Evolutionary conservation across 2,797 vertebrate genomes (phyloP).

Genomic region (Betta splendens): DNA sequence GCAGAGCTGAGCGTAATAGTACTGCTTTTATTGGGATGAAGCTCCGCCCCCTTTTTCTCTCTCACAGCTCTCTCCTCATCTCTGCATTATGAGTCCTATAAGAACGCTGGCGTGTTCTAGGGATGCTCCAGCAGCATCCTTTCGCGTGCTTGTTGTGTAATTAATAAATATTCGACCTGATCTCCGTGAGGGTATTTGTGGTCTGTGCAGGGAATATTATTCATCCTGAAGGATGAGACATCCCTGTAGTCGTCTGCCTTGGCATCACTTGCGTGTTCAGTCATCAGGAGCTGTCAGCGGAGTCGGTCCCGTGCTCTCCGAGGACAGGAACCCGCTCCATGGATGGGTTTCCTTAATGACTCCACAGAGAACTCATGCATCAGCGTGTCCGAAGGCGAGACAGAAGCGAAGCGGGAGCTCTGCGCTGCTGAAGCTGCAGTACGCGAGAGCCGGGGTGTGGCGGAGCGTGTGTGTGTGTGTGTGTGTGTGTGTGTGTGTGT

Average conservation of each 20-base stretch:
- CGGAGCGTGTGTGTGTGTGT: conserved; percentile 39
- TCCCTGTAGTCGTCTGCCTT: conserved; percentile 64
- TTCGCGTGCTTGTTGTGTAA: conserved; percentile 19
- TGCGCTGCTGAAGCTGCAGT: conserved; percentile 53
- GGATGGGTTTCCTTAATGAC: conserved; percentile 73
- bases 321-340: conserved; percentile 70
- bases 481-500: too few relatives aligned
- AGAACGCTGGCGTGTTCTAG: conserved; percentile 18
- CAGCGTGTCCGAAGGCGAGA: conserved; percentile 62
- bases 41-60: conserved; percentile 20
- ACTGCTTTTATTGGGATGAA: conserved; percentile 14
- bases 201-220: conserved; percentile 38
- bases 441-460: conserved; percentile 58
- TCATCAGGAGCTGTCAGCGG: conserved; percentile 66
- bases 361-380: conserved; percentile 73
- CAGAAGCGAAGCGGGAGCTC: conserved; percentile 49
- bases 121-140: conserved; percentile 7
- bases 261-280: conserved; percentile 66
- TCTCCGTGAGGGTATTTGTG: conserved; percentile 37
- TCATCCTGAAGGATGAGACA: conserved; percentile 56
- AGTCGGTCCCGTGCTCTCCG: conserved; percentile 63
- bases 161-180: conserved; percentile 27
- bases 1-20: conserved; percentile 30
- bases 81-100: conserved; percentile 22
- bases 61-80: conserved; percentile 27